phyloP scores from a whole-genome alignment of 2,113 vertebrate species.

The Eolophus roseicapilla region DNA sequence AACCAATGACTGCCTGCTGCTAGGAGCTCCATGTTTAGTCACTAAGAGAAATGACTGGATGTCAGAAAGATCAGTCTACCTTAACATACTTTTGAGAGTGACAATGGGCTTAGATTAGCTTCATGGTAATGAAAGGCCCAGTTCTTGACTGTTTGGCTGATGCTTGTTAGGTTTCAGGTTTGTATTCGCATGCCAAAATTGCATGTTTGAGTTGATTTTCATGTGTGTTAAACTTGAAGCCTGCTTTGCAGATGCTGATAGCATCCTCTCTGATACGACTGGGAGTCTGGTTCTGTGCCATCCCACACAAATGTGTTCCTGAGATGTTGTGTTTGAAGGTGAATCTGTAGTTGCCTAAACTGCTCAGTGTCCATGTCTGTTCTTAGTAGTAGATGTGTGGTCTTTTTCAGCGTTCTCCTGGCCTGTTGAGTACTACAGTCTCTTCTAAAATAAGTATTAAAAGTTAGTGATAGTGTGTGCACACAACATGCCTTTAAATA shows the following conservation, averaged over 20 bases:
- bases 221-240: neutral
- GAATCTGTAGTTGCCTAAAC: neutral
- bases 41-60: neutral
- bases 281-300: neutral
- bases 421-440: neutral
- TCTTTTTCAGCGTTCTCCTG: neutral
- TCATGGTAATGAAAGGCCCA: neutral
- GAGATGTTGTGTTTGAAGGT: neutral
- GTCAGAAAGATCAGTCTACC: neutral
- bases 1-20: slow-evolving; percentile 1
- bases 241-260: neutral
- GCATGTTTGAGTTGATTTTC: neutral
- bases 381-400: neutral
- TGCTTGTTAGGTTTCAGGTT: neutral
- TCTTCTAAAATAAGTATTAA: neutral
- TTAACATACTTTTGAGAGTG: neutral
- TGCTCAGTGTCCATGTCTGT: neutral
- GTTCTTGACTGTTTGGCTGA: neutral
- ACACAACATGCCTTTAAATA: neutral
- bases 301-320: neutral
- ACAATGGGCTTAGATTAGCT: neutral
- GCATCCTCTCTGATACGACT: neutral
- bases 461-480: neutral
- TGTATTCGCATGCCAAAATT: neutral
- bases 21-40: neutral